These are phyloP conservation scores for Isichthys henryi DNA, from an alignment of 2,113 vertebrate species.

Conservation along the genomic window DNA sequence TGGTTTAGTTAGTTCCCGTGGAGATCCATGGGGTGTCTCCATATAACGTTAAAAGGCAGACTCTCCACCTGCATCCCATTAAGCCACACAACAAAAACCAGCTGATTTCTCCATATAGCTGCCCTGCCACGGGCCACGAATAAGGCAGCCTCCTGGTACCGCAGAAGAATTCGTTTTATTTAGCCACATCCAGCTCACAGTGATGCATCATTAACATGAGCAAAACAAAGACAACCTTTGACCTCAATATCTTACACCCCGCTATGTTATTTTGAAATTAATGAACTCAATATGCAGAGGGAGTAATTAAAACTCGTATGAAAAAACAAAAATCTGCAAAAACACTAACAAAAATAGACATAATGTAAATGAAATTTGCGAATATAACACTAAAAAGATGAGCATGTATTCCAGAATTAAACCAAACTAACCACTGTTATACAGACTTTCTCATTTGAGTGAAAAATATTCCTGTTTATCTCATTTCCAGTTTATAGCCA, in stretches of 20 bases:
- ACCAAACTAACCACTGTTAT: background rate
- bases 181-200: background rate
- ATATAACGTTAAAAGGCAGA: conserved; percentile 25
- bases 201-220: background rate
- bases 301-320: background rate
- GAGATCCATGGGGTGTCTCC: conserved; percentile 32
- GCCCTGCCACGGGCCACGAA: background rate
- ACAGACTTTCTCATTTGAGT: background rate
- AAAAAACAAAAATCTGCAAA: background rate
- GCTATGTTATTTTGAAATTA: conserved; percentile 3
- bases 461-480: conserved; percentile 3
- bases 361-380: background rate
- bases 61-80: conserved; percentile 8
- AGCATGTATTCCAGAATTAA: background rate
- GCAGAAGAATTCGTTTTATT: background rate
- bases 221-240: background rate
- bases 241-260: background rate
- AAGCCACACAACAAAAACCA: background rate
- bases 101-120: background rate
- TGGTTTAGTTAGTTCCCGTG: conserved; percentile 33
- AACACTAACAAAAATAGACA: background rate
- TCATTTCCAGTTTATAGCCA: conserved; percentile 4
- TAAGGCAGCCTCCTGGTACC: background rate
- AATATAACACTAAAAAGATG: background rate
- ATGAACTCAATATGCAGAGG: background rate